Evolutionary conservation across 2,888 invertebrate genomes (phyloP), one percentile per base, ranked within the genome.

Genomic region (Rosalia funebris): DNA sequence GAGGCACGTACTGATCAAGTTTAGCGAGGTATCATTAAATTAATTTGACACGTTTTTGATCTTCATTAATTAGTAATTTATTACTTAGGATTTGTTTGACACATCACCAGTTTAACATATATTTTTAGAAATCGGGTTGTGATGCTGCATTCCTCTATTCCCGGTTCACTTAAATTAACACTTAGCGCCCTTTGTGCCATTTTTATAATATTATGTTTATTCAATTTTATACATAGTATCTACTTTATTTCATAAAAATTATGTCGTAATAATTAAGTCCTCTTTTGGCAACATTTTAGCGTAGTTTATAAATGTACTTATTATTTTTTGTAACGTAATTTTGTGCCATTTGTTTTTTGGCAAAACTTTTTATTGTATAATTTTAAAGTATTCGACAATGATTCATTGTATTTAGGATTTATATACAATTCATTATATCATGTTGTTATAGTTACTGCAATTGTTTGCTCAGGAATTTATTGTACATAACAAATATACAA

Each of bases 401-500:
- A 65, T 58, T 60, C 61, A 50, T 67, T 63, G 53, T 71, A 67
- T 70, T 70, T 73, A 70, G 65, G 66, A 60, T 71, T 73, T 62
- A 63, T 71, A 70, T 70, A 71, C 68, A 63, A 63, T 61, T 69
- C 58, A 70, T 59, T 64, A 60, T 60, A 65, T 60, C 61, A 64
- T 56, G 62, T 65, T 64, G 58, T 61, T 66, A 69, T 71, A 72
- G 74, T 72, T 71, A 71, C 58, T 75, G 76, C 76, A 77, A 76
- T 76, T 77, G 74, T 75, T 73, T 79, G 78, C 78, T 79, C 79
- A 79, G 78, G 79, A 78, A 79, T 73, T 73, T 74, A 74, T 74
- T 75, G 74, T 76, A 75, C 68, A 74, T 71, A 74, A 74, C 68
- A 60, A 66, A 62, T 44, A 57, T 56, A 60, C 60, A 63, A 59